phyloP scores from a whole-genome alignment of 2,797 vertebrate genomes.

The Astyanax mexicanus region DNA sequence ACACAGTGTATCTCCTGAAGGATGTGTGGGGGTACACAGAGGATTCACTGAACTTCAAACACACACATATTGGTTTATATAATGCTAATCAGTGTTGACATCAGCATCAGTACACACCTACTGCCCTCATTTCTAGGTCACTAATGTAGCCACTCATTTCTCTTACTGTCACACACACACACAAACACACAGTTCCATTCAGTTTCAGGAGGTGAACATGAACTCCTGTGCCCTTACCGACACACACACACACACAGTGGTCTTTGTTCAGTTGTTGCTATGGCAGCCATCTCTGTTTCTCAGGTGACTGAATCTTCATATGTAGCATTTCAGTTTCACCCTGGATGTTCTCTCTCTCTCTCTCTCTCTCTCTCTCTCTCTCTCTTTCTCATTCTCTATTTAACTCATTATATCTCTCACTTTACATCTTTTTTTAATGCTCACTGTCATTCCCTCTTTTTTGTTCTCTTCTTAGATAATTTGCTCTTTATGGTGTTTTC shows the following conservation, averaged over 20 bases:
- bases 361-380: slow-evolving; percentile 3
- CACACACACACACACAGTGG: slow-evolving; percentile 54
- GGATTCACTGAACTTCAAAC: not conserved
- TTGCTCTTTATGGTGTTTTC: too few relatives aligned
- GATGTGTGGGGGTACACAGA: not conserved
- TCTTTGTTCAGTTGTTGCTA: slow-evolving; percentile 58
- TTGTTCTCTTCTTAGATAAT: too few relatives aligned
- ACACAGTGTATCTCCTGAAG: not conserved
- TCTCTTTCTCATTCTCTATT: not conserved
- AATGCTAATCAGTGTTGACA: slow-evolving; percentile 4
- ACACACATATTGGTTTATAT: slow-evolving; percentile 25
- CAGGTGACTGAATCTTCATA: slow-evolving; percentile 49
- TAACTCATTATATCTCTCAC: not conserved
- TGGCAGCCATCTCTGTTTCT: slow-evolving; percentile 54
- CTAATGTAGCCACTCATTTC: slow-evolving; percentile 8
- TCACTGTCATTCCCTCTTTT: not conserved
- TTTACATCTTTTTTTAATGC: slow-evolving; percentile 26
- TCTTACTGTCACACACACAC: slow-evolving; percentile 24
- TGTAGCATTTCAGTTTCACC: slow-evolving; percentile 40
- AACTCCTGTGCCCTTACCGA: slow-evolving; percentile 53
- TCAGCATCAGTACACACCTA: slow-evolving; percentile 2
- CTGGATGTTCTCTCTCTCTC: not conserved
- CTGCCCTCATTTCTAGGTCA: slow-evolving; percentile 34
- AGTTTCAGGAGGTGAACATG: slow-evolving; percentile 39
- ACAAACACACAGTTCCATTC: slow-evolving; percentile 35